These are phyloP conservation scores for Charaxes varanes DNA, from an alignment of 1,140 invertebrate species.

Conservation along the genomic window DNA sequence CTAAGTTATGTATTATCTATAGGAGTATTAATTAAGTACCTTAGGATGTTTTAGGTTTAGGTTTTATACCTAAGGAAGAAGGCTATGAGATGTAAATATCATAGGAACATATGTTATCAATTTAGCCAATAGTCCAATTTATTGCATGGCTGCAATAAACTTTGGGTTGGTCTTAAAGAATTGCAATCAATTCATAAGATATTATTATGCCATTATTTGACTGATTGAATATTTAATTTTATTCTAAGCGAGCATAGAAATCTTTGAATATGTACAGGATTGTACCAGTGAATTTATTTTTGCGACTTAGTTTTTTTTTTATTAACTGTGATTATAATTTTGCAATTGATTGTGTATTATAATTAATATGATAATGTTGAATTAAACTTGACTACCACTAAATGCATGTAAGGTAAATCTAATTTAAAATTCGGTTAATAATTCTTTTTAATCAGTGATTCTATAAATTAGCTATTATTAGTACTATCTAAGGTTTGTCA, in stretches of 20 bases:
- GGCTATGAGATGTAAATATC: slow-evolving; percentile 25
- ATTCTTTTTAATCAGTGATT: too few species aligned
- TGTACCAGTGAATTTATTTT: slow-evolving; percentile 13
- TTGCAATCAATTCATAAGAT: background rate
- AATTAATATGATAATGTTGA: too few species aligned
- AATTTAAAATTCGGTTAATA: too few species aligned
- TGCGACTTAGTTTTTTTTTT: background rate
- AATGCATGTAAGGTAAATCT: too few species aligned
- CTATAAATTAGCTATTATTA: too few species aligned
- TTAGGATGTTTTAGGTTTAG: background rate
- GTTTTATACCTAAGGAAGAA: slow-evolving; percentile 5
- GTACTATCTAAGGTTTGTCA: too few species aligned
- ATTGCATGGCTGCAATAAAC: slow-evolving; percentile 3
- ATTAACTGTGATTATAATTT: background rate
- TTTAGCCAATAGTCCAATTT: slow-evolving; percentile 29
- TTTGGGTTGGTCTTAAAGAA: background rate
- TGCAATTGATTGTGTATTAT: background rate
- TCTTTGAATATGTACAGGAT: slow-evolving; percentile 5
- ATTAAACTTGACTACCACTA: too few species aligned
- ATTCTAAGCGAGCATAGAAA: slow-evolving; percentile 6
- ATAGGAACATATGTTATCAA: slow-evolving; percentile 11
- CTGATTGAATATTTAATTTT: slow-evolving; percentile 11
- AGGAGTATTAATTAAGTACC: too few species aligned
- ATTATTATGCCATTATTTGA: slow-evolving; percentile 12
- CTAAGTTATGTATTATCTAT: too few species aligned